Evolutionary conservation across 2,113 vertebrate genomes (phyloP).

Genomic region (Poicephalus meyeri): DNA sequence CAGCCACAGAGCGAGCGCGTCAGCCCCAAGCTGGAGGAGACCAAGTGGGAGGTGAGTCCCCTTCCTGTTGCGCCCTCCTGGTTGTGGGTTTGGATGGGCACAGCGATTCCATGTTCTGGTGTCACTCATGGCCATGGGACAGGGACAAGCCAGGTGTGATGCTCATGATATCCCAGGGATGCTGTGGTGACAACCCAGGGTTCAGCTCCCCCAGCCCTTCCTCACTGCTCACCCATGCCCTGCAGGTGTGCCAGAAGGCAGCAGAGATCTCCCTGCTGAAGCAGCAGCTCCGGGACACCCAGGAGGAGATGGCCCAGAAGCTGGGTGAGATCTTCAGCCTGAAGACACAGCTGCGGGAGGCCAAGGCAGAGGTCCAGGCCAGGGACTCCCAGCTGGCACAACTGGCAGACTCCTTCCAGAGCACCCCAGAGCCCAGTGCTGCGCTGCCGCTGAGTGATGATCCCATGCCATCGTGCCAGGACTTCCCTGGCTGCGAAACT

Average conservation of each 20-base stretch:
- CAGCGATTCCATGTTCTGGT: not conserved
- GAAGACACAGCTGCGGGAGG: slow-evolving; percentile 91
- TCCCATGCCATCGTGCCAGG: slow-evolving; percentile 60
- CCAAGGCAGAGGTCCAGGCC: slow-evolving; percentile 80
- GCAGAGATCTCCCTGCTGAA: slow-evolving; percentile 95
- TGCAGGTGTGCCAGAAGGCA: slow-evolving; percentile 91
- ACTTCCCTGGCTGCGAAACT: slow-evolving; percentile 71
- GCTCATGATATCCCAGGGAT: not conserved
- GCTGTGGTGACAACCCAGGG: not conserved
- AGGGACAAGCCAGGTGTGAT: not conserved
- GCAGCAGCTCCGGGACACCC: slow-evolving; percentile 93
- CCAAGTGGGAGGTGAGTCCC: slow-evolving; percentile 91
- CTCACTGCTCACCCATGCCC: rapidly evolving
- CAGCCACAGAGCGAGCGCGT: slow-evolving; percentile 58
- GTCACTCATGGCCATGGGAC: rapidly evolving
- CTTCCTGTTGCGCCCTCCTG: not conserved
- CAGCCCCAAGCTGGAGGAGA: slow-evolving; percentile 86
- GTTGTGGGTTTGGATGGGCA: rapidly evolving
- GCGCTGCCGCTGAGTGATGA: slow-evolving; percentile 54
- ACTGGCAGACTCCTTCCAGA: slow-evolving; percentile 81
- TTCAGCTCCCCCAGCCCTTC: not conserved
- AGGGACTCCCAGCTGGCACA: slow-evolving; percentile 84
- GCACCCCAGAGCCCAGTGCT: not conserved
- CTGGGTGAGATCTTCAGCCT: slow-evolving; percentile 93
- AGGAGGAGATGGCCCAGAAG: slow-evolving; percentile 93